Evolutionary conservation across 2,797 vertebrate genomes (phyloP).

Genomic region (Pseudotriccus pelzelni): DNA sequence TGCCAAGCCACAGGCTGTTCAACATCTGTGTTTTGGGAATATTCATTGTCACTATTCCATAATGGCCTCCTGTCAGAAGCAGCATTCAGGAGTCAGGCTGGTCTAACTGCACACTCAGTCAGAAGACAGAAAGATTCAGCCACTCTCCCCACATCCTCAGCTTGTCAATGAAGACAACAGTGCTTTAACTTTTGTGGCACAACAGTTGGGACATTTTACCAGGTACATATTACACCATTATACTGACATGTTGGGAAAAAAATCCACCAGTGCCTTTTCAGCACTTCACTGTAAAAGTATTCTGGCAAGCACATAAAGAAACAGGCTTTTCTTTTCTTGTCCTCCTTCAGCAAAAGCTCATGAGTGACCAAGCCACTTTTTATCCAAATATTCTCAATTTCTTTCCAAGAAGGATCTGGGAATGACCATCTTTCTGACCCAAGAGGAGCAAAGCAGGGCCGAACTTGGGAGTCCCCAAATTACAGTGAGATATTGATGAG

Average conservation of each 20-base stretch:
- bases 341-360: neutral
- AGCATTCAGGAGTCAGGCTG: neutral
- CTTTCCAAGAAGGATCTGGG: neutral
- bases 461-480: neutral
- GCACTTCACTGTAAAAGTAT: neutral
- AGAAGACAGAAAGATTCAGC: neutral
- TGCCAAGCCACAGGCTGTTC: neutral
- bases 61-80: neutral
- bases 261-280: neutral
- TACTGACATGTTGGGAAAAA: neutral
- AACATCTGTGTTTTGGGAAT: neutral
- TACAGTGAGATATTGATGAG: neutral
- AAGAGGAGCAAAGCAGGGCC: neutral
- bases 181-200: neutral
- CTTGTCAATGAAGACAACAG: neutral
- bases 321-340: neutral
- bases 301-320: neutral
- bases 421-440: neutral
- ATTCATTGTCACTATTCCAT: neutral
- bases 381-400: neutral
- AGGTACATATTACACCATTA: neutral
- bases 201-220: neutral
- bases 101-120: neutral
- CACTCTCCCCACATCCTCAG: neutral
- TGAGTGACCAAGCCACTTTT: neutral